Conservation (phyloP, 2,797 vertebrate species). For the Rhodeus uyekii region DNA sequence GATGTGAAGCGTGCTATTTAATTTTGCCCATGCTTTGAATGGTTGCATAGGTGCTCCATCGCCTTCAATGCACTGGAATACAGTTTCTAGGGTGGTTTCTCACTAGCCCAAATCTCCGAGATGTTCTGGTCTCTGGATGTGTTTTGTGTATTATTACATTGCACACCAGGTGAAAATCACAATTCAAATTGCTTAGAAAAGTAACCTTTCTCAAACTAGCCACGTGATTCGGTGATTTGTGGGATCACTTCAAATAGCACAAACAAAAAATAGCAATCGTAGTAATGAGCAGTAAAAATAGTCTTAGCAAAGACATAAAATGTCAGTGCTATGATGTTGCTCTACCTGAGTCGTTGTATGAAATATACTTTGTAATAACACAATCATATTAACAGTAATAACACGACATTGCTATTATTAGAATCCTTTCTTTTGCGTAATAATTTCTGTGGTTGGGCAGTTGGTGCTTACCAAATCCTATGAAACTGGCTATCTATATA, state of each 20-base stretch:
- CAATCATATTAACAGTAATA: background rate
- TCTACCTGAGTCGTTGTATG: background rate
- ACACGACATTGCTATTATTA: background rate
- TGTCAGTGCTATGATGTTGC: background rate
- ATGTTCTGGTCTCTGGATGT: background rate
- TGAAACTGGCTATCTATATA: slow-evolving; percentile 17
- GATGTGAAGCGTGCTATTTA: too few species aligned
- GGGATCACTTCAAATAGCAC: background rate
- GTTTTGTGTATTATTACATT: background rate
- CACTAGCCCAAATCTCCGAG: background rate
- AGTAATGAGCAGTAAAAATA: too few species aligned
- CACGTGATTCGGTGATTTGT: background rate
- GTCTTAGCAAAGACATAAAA: background rate
- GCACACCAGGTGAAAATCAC: background rate
- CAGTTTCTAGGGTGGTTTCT: background rate
- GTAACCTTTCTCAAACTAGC: background rate
- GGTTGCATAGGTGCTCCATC: too few species aligned
- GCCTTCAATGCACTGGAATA: too few species aligned
- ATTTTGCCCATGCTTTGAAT: too few species aligned
- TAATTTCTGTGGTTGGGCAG: too few species aligned
- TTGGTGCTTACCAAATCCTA: background rate
- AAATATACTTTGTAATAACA: background rate
- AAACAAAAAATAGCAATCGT: background rate
- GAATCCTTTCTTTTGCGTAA: too few species aligned
- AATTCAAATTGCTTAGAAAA: background rate